Base-by-base conservation (phyloP, 92 coral and sea anemone species). In the Desmophyllum pertusum region DNA sequence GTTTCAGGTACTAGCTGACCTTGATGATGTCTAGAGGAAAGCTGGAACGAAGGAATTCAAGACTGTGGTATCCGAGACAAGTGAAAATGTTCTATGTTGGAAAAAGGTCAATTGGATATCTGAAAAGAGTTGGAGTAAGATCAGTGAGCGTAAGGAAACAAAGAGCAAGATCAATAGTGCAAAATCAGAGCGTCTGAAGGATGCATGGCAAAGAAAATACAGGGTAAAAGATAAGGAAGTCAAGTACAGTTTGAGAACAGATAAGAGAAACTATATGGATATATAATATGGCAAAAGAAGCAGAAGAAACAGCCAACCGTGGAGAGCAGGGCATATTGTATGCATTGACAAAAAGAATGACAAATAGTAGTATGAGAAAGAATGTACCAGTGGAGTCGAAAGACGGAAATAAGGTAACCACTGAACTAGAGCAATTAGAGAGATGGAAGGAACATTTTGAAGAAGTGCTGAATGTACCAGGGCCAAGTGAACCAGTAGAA, bases 311-410 rank as follows among this genome's bases (percentile, higher is more conserved):
- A 21, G 63, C 80, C 5, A 29, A 29, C n/a, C n/a, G n/a, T 11
- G 72, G 86, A 67, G 59, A 55, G 46, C 73, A 53, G 23, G 43
- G 79, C 62, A 71, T 79, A 41, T 63, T 82, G 78, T 72, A 83
- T 57, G 42, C 70, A 48, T 73, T 48, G 73, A 73, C 38, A 73
- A n/a, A n/a, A n/a, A n/a, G n/a, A n/a, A n/a, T n/a, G n/a, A n/a
- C n/a, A n/a, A n/a, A n/a, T n/a, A n/a, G 19, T 41, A 23, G 19
- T 11, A 48, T 30, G 33, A 83, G 21, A 48, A 83, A 61, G 46
- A 61, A 59, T 52, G 80, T 83, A 55, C 64, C 80, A 27, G 80
- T 83, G 46, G 72, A 30, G 29, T 83, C 65, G 50, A 59, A 83
- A 42, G 80, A 73, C 42, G 64, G 63, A 19, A 43, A 23, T 30